Evolutionary conservation across 2,888 invertebrate genomes (phyloP), one percentile per base, ranked within the genome.

Genomic region (Neoaliturus tenellus): DNA sequence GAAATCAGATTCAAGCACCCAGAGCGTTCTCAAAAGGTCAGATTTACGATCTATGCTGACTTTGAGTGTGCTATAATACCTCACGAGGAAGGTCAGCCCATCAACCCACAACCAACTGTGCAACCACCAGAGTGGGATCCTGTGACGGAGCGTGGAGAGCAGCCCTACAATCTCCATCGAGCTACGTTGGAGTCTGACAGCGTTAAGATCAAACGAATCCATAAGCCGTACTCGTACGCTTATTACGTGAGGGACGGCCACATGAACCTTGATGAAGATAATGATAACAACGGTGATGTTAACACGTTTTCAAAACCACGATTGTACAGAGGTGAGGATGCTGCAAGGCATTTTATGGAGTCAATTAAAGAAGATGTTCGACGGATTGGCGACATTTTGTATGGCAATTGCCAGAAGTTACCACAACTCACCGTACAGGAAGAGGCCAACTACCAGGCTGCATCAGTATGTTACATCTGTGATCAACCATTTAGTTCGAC

Each of bases 1-100:
- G 89, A 88, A 69, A 88, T 89, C 23, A 88, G 88, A 8, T 88
- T 89, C 81, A 85, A 89, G 6, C 25, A 35, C 20, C 17, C 39
- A 0, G 71, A 71, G 23, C n/a, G 20, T 8, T 10, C 5, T n/a
- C 71, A 25, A 23, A n/a, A 23, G 1, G 35, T 4, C 0, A 35
- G 39, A 23, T 71, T 71, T n/a, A 17, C n/a, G 5, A 71, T 71
- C 10, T 51, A 51, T 23, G 51, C 39, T 2, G 71, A 71, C 39
- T 71, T 71, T 39, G 71, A 71, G 39, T 67, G 67, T 14, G 31
- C 67, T 3, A 8, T 67, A n/a, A n/a, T n/a, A n/a, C n/a, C n/a
- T n/a, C n/a, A n/a, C n/a, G n/a, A n/a, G n/a, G n/a, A n/a, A n/a
- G n/a, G n/a, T 10, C 67, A 67, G 3, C 67, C 67, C 3, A 23